Evolutionary conservation across 2,113 vertebrate species (phyloP).

Genomic region (Chaetura pelagica): DNA sequence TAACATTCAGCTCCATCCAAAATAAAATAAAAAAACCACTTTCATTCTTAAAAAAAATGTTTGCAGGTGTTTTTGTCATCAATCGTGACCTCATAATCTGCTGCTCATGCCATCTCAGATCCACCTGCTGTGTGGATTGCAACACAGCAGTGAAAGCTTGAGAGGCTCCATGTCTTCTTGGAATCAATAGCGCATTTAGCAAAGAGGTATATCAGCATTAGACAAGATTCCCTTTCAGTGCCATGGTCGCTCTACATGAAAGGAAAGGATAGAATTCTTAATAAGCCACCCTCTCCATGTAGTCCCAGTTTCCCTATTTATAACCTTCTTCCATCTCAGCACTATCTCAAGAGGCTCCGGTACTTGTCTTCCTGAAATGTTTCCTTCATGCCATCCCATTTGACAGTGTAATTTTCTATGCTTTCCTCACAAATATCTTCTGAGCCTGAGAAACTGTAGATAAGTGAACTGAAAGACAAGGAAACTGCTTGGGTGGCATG

Average conservation of each 20-base stretch:
- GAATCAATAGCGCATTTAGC: not conserved
- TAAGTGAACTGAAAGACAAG: not conserved
- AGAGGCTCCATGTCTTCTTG: not conserved
- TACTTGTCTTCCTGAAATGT: not conserved
- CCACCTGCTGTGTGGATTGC: not conserved
- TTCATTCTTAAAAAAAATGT: not conserved
- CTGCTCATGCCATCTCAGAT: fast-evolving
- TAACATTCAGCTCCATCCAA: not conserved
- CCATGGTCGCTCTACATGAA: not conserved
- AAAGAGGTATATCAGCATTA: not conserved
- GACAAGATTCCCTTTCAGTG: not conserved
- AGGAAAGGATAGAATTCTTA: slow-evolving; percentile 25
- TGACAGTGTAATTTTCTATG: slow-evolving; percentile 43
- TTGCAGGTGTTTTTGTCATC: not conserved
- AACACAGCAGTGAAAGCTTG: not conserved
- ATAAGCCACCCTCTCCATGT: not conserved
- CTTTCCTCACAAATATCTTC: not conserved
- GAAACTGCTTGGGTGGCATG: not conserved
- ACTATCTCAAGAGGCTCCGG: not conserved
- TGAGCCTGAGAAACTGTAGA: not conserved
- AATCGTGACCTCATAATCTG: not conserved
- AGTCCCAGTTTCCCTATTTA: slow-evolving; percentile 33
- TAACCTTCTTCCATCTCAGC: slow-evolving; percentile 17
- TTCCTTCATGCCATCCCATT: not conserved
- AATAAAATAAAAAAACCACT: not conserved